Percentiles rank a stretch among this genome's conserved stretches.
phyloP scores from a whole-genome alignment of 2,797 vertebrate genomes.

The Xerus rutilus region DNA sequence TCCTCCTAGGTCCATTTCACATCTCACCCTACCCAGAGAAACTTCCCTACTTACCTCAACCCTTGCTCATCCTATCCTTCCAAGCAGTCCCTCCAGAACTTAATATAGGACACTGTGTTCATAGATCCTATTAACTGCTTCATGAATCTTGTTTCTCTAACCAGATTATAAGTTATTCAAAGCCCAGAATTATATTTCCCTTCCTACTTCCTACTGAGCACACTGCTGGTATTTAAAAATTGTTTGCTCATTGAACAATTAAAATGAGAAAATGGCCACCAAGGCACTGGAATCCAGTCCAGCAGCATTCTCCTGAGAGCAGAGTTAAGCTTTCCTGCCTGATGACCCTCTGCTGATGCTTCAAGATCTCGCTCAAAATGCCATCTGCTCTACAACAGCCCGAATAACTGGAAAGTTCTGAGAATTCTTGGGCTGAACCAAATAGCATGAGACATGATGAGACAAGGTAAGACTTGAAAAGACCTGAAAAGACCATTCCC shows the following conservation, averaged over 20 bases:
- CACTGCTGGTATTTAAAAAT: conserved; percentile 44
- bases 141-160: conserved; percentile 26
- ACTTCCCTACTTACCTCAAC: not conserved
- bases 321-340: not conserved
- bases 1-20: not conserved
- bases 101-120: not conserved
- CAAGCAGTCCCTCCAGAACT: not conserved
- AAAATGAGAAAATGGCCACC: conserved; percentile 22
- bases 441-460: not conserved
- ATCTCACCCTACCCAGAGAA: not conserved
- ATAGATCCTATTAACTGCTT: conserved; percentile 24
- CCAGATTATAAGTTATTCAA: conserved; percentile 52
- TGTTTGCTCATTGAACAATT: conserved; percentile 63
- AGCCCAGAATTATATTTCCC: not conserved
- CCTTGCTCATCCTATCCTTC: not conserved
- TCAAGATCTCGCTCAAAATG: not conserved
- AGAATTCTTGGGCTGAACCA: not conserved
- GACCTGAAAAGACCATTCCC: not conserved
- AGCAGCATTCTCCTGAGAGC: not conserved
- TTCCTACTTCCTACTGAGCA: conserved; percentile 24
- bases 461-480: not conserved
- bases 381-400: not conserved
- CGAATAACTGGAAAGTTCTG: not conserved
- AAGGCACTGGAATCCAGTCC: not conserved
- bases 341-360: not conserved